Conservation (phyloP, 2,113 vertebrate species). For the Tautogolabrus adspersus region DNA sequence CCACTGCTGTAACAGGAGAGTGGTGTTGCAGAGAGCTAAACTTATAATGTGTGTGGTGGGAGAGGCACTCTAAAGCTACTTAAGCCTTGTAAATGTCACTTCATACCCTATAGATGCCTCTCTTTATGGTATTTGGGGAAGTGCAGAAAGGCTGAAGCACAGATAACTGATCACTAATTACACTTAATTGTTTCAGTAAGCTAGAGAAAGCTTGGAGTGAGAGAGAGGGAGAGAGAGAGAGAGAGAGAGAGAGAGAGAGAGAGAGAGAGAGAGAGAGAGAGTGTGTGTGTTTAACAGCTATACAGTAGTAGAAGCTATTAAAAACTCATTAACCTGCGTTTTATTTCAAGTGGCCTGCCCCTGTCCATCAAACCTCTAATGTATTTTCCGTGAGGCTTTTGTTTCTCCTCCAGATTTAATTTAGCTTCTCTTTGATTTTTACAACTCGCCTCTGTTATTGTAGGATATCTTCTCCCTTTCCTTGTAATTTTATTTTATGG, state of each 20-base stretch:
- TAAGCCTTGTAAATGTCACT: constrained; percentile 51
- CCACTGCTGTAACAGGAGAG: constrained; percentile 69
- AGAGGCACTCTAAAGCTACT: constrained; percentile 69
- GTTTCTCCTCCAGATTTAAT: constrained; percentile 67
- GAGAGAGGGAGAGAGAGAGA: too few species aligned
- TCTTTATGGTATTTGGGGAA: constrained; percentile 49
- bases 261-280: constrained; percentile 22
- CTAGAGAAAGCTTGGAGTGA: constrained; percentile 38
- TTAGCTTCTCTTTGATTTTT: constrained; percentile 78
- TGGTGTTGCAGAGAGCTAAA: constrained; percentile 56
- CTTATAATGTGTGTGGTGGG: constrained; percentile 61
- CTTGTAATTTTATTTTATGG: constrained; percentile 82
- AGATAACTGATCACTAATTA: constrained; percentile 69
- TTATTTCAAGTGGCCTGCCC: constrained; percentile 72
- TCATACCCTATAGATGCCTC: constrained; percentile 49
- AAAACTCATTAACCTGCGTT: constrained; percentile 77
- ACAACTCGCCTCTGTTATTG: constrained; percentile 78
- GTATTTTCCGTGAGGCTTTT: constrained; percentile 75
- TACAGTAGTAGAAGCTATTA: constrained; percentile 67
- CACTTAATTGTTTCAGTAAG: constrained; percentile 55
- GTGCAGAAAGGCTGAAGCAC: constrained; percentile 46
- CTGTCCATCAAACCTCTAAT: constrained; percentile 72
- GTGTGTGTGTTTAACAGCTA: constrained; percentile 60
- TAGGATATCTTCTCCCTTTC: constrained; percentile 81
- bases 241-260: too few species aligned